Evolutionary conservation across 2,797 vertebrate species (phyloP).

Genomic region (Myotis vivesi): DNA sequence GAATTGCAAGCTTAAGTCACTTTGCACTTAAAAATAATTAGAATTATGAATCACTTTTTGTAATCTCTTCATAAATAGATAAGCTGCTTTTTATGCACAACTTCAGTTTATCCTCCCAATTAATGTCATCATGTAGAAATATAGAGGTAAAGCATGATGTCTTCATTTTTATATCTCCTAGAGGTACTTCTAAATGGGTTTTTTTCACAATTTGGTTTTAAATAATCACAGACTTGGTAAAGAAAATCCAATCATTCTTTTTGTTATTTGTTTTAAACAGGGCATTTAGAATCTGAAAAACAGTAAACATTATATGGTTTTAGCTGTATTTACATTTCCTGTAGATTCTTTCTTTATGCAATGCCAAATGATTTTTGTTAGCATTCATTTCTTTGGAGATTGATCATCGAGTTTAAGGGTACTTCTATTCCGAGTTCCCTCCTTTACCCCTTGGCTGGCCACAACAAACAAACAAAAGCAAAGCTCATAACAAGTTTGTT

Average conservation of each 20-base stretch:
- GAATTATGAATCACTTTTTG: constrained; percentile 27
- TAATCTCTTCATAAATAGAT: neutral
- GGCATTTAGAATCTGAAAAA: constrained; percentile 52
- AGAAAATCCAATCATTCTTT: constrained; percentile 24
- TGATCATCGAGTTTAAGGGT: constrained; percentile 15
- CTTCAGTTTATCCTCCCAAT: constrained; percentile 25
- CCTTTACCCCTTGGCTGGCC: constrained; percentile 25
- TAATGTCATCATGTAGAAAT: constrained; percentile 9
- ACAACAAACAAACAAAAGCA: neutral
- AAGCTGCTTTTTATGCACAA: neutral
- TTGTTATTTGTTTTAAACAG: constrained; percentile 18
- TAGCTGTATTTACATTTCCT: constrained; percentile 57
- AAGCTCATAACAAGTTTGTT: constrained; percentile 51
- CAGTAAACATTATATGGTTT: constrained; percentile 49
- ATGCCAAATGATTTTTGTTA: constrained; percentile 49
- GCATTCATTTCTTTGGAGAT: constrained; percentile 54
- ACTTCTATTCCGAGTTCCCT: constrained; percentile 3
- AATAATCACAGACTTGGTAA: constrained; percentile 43
- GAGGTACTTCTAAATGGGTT: neutral
- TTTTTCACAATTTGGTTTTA: constrained; percentile 39
- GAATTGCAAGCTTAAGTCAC: neutral
- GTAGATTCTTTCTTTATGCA: constrained; percentile 20
- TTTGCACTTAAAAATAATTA: constrained; percentile 37
- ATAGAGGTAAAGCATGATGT: neutral
- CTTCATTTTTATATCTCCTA: constrained; percentile 27